Evolutionary conservation across 2,797 vertebrate genomes (phyloP), one percentile per base, ranked within the genome.

Genomic region (Meda fulgida): DNA sequence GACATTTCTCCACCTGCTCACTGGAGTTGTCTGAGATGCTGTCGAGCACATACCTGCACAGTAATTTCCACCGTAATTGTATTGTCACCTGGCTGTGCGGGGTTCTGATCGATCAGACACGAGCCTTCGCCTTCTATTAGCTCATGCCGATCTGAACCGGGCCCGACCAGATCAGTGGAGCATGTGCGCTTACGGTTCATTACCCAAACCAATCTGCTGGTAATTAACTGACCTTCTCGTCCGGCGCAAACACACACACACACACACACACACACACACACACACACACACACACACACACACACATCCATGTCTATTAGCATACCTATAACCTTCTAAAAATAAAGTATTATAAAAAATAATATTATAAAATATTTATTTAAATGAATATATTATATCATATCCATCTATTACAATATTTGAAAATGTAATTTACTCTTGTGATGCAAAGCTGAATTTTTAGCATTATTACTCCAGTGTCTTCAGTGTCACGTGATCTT

Each of bases 171-270:
- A 81, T 83, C 86, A 72, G 69, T 46, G 55, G 55, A 46, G 84
- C 76, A 78, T 81, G 63, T 55, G 34, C 82, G 80, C 78, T 73
- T 88, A 91, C 84, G 93, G 92, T 95, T 94, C 94, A 96, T 96
- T 95, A 95, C 92, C 91, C 94, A 94, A 94, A 94, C 92, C 94
- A 94, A 95, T 95, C 92, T 92, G 88, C 89, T 92, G 92, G 90
- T 95, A 94, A 95, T 94, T 95, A 96, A 92, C 92, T 92, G 91
- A 89, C 91, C 91, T 86, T 88, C 63, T 79, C 75, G 55, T 76
- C 80, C 85, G 63, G 70, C 29, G n/a, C 63, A 78, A 69, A 71
- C 73, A 86, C 77, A 10, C 38, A 58, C 4, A 46, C 14, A 46
- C 11, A 36, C 78, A 77, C 51, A 48, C 29, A 31, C 36, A 76